Conservation (phyloP, 2,797 vertebrate species). For the Xiphorhynchus erythropygius region DNA sequence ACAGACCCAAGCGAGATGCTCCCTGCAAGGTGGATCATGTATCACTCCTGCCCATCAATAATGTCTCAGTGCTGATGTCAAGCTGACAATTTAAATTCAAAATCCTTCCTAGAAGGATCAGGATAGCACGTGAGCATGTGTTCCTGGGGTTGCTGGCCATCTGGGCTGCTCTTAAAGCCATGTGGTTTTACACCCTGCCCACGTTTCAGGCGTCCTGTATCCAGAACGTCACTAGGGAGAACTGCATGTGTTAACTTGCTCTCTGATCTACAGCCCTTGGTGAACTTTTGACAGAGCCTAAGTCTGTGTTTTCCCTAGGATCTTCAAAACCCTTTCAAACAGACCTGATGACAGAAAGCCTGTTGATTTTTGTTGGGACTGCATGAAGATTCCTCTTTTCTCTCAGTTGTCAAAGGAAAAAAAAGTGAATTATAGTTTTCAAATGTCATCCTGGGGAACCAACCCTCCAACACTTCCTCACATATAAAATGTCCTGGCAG, state of each 20-base stretch:
- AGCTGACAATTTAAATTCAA: constrained; percentile 15
- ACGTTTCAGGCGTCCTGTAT: background rate
- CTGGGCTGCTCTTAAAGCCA: constrained; percentile 30
- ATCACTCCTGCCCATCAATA: background rate
- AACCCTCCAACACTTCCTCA: constrained; percentile 32
- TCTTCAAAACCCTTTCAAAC: constrained; percentile 8
- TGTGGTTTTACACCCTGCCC: constrained; percentile 53
- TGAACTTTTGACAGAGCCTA: background rate
- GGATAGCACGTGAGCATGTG: background rate
- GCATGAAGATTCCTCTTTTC: background rate
- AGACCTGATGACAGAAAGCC: constrained; percentile 6
- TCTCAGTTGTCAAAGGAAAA: background rate
- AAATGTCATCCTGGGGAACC: constrained; percentile 43
- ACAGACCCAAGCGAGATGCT: background rate
- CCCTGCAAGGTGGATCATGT: background rate
- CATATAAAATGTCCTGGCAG: constrained; percentile 39
- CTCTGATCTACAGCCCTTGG: background rate
- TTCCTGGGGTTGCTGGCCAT: constrained; percentile 40
- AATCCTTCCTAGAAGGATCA: constrained; percentile 55
- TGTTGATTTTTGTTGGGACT: constrained; percentile 13
- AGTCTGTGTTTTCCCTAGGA: background rate
- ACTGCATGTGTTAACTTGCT: background rate
- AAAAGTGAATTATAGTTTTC: background rate
- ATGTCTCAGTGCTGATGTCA: background rate
- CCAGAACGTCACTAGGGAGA: background rate